Conservation (phyloP, 2,888 invertebrate species). For the Plebejus melissa region DNA sequence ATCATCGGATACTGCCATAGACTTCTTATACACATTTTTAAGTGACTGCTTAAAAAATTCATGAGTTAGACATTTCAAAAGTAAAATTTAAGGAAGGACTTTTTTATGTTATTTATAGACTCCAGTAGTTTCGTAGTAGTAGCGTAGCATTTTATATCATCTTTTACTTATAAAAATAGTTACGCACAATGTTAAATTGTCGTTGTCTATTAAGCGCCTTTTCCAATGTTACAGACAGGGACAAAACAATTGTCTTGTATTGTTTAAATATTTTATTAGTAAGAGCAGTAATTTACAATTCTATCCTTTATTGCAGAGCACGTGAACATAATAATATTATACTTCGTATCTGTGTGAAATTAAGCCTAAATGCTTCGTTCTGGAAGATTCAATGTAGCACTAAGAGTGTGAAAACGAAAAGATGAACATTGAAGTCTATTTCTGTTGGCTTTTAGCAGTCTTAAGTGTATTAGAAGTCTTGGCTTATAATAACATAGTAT, state of each 20-base stretch:
- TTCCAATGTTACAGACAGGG: no score
- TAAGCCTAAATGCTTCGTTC: neutral
- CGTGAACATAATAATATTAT: neutral
- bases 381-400: neutral
- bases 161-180: neutral
- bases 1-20: neutral
- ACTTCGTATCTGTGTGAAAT: neutral
- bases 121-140: neutral
- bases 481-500: constrained; percentile 5
- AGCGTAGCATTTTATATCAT: neutral
- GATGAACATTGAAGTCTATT: neutral
- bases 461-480: constrained; percentile 21
- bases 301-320: neutral
- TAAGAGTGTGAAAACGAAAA: neutral
- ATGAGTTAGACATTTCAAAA: neutral
- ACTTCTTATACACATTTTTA: constrained; percentile 8
- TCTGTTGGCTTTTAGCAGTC: neutral
- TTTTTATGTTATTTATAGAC: neutral
- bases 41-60: neutral
- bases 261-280: no score
- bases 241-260: no score
- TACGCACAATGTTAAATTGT: no score
- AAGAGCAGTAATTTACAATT: neutral
- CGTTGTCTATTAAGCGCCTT: no score
- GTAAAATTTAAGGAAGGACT: neutral